A percentile compares a stretch with the other conserved stretches of the same genome.
Conservation (phyloP, 2,888 invertebrate species). For the Frankliniella fusca region DNA sequence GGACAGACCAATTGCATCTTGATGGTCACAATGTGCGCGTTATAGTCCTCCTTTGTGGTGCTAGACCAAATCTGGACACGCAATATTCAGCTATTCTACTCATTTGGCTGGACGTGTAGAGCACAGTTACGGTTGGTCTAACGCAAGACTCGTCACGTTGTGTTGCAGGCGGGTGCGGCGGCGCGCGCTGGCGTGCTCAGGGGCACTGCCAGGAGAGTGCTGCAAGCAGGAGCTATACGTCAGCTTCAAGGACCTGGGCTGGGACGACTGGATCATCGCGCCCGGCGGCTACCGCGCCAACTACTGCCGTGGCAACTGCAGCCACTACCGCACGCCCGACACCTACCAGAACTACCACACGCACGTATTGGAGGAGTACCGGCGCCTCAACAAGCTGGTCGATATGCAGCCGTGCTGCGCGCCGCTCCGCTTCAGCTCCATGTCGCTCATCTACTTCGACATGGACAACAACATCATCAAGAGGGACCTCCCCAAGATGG, state of each 20-base stretch:
- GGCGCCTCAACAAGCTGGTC: conserved; percentile 66
- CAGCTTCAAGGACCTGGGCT: conserved; percentile 83
- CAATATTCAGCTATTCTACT: too few relatives aligned
- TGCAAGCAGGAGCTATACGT: conserved; percentile 88
- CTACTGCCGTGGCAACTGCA: conserved; percentile 87
- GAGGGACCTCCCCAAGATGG: conserved; percentile 91
- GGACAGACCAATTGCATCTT: too few relatives aligned
- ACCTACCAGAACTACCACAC: conserved; percentile 84
- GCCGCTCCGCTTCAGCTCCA: conserved; percentile 84
- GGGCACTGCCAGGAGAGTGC: conserved; percentile 67
- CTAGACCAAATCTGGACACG: too few relatives aligned
- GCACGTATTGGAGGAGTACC: conserved; percentile 80
- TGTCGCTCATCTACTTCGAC: conserved; percentile 89
- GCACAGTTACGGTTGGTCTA: not conserved
- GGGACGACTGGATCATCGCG: conserved; percentile 93
- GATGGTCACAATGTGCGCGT: too few relatives aligned
- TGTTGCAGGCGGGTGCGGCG: conserved; percentile 67
- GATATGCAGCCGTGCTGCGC: conserved; percentile 90
- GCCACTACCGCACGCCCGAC: conserved; percentile 71
- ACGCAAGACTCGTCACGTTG: not conserved
- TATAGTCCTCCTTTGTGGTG: too few relatives aligned
- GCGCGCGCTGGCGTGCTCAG: conserved; percentile 78
- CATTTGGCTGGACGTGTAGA: not conserved
- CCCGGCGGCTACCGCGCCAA: conserved; percentile 89
- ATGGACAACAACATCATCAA: conserved; percentile 86